These are phyloP conservation scores for Datnioides undecimradiatus DNA, from an alignment of 2,113 vertebrate species.

Conservation along the genomic window DNA sequence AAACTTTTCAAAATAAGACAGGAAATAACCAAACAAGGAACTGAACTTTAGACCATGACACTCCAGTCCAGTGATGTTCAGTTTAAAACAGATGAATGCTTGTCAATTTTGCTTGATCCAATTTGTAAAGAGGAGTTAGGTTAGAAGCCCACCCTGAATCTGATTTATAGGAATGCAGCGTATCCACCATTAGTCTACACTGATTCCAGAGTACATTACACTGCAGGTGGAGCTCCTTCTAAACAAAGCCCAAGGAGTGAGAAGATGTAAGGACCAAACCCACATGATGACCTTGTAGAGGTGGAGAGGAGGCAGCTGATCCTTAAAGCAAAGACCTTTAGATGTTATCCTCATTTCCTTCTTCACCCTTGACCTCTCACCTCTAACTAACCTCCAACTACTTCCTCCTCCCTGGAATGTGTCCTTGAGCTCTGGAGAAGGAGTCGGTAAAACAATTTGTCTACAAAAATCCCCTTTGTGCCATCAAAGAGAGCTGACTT, in stretches of 20 bases:
- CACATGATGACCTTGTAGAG: neutral
- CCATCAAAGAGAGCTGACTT: slow-evolving; percentile 44
- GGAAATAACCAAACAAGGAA: no score
- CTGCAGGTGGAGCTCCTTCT: slow-evolving; percentile 13
- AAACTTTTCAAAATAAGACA: no score
- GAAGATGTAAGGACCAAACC: slow-evolving; percentile 9
- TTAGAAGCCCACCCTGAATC: neutral
- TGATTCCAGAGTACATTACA: neutral
- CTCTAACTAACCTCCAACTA: slow-evolving; percentile 61
- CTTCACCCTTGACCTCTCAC: slow-evolving; percentile 57
- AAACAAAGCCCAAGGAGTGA: neutral
- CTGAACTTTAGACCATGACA: no score
- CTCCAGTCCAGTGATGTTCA: no score
- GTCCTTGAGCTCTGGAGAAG: slow-evolving; percentile 35
- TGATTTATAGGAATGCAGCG: neutral
- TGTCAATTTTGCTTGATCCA: neutral
- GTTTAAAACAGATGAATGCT: neutral
- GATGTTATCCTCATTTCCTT: slow-evolving; percentile 65
- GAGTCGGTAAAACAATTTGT: slow-evolving; percentile 37
- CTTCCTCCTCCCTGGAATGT: slow-evolving; percentile 64
- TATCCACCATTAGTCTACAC: neutral
- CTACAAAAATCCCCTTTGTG: slow-evolving; percentile 35
- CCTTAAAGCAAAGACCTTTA: neutral
- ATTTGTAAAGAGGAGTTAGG: neutral
- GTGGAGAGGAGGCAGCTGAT: neutral